A percentile compares a stretch with the other conserved stretches of the same genome.
Conservation (phyloP, 2,797 vertebrate genomes). For the Myiotriccus ornatus region DNA sequence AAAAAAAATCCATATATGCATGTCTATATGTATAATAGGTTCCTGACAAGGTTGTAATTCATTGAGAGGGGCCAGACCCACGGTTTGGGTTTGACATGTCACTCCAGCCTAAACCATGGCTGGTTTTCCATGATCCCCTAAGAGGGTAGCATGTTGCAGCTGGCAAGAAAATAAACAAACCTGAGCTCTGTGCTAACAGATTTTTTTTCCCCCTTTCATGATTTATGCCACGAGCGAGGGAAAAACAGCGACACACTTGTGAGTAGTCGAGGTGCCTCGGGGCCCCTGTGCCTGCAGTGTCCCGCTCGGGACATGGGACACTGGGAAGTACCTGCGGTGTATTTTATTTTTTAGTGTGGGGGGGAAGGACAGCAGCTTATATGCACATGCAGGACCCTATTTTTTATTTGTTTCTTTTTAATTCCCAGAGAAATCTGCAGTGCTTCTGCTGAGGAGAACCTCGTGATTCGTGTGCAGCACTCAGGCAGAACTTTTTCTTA, state of each 20-base stretch:
- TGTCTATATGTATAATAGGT: constrained; percentile 14
- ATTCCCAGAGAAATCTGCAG: neutral
- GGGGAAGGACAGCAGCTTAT: neutral
- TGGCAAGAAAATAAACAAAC: constrained; percentile 82
- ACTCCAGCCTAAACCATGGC: constrained; percentile 74
- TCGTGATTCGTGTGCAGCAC: neutral
- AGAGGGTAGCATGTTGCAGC: constrained; percentile 80
- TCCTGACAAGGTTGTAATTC: constrained; percentile 81
- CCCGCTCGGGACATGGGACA: constrained; percentile 23
- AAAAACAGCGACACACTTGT: constrained; percentile 73
- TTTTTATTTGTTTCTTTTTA: no score
- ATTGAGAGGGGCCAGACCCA: constrained; percentile 71
- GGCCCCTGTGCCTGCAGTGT: constrained; percentile 22
- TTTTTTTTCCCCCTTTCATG: neutral
- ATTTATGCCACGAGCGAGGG: constrained; percentile 74
- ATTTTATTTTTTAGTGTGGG: neutral
- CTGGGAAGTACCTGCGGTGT: neutral
- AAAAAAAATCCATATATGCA: constrained; percentile 55
- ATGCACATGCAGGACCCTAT: fast-evolving
- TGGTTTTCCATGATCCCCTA: constrained; percentile 77
- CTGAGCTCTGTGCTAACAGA: constrained; percentile 73
- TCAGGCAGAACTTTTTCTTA: neutral
- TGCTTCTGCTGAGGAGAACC: neutral
- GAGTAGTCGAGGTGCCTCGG: constrained; percentile 61
- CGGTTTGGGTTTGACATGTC: constrained; percentile 67